phyloP scores from a whole-genome alignment of 2,888 invertebrate genomes.

The Nebria brevicollis region DNA sequence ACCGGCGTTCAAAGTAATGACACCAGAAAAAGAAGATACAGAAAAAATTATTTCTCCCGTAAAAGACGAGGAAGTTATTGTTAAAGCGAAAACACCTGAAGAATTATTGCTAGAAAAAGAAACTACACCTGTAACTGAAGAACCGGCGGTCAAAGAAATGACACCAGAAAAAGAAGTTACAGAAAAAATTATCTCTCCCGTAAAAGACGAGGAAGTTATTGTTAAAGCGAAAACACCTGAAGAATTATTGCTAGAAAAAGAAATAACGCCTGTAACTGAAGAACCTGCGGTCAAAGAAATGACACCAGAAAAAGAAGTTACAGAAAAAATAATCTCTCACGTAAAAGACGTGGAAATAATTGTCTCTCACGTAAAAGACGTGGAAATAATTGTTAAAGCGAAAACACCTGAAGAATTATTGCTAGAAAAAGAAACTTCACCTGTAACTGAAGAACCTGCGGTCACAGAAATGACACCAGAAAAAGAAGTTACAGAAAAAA shows the following conservation, averaged over 20 bases:
- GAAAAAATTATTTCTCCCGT: no score
- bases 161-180: conserved; percentile 37
- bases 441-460: background rate
- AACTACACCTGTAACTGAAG: conserved; percentile 49
- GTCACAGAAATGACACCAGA: background rate
- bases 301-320: background rate
- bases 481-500: background rate
- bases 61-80: no score
- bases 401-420: background rate
- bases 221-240: conserved; percentile 50
- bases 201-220: conserved; percentile 42
- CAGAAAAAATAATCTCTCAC: background rate
- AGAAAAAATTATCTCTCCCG: background rate
- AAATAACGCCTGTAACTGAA: background rate
- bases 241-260: conserved; percentile 42
- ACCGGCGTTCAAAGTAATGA: no score
- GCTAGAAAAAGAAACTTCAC: no score
- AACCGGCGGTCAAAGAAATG: conserved; percentile 47
- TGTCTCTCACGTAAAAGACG: no score
- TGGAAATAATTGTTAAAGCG: conserved; percentile 37
- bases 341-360: no score
- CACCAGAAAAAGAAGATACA: no score
- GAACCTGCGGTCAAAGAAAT: background rate
- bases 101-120: no score
- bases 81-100: no score